These are phyloP conservation scores for Cephus pygmeus DNA, from an alignment of 2,888 invertebrate species.

Conservation along the genomic window DNA sequence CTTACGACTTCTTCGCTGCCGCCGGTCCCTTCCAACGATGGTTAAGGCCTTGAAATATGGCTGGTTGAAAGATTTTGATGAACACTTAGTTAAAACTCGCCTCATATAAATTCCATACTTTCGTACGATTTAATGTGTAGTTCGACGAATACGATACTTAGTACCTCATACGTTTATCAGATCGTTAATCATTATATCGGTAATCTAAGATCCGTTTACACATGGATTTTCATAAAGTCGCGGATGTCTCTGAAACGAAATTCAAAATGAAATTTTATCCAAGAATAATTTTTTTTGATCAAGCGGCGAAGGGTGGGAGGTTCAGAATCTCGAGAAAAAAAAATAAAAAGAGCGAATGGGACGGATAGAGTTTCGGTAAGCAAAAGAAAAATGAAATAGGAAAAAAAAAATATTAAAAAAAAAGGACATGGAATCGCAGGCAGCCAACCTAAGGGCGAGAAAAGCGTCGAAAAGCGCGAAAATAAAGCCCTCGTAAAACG, in stretches of 20 bases:
- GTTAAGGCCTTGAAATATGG: not conserved
- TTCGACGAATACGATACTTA: not conserved
- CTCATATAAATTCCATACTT: not conserved
- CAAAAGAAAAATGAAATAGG: too few species aligned
- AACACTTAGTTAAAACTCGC: not conserved
- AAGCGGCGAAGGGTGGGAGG: not conserved
- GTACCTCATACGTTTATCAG: not conserved
- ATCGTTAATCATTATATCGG: not conserved
- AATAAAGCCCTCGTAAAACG: conserved; percentile 1
- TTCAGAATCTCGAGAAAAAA: not conserved
- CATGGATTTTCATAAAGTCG: not conserved
- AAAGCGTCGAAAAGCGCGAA: conserved; percentile 8
- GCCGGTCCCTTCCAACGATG: not conserved
- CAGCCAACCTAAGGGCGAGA: not conserved
- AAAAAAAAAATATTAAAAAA: not conserved
- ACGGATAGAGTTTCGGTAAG: not conserved
- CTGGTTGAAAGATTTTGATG: not conserved
- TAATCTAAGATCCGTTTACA: not conserved
- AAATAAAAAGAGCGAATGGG: not conserved
- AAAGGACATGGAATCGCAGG: not conserved
- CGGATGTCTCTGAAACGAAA: too few species aligned
- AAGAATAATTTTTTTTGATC: not conserved
- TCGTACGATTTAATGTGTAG: too few species aligned
- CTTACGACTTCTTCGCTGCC: not conserved
- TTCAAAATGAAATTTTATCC: not conserved